Base-by-base conservation (phyloP, 2,797 vertebrate species). In the Tarsius wallacei region DNA sequence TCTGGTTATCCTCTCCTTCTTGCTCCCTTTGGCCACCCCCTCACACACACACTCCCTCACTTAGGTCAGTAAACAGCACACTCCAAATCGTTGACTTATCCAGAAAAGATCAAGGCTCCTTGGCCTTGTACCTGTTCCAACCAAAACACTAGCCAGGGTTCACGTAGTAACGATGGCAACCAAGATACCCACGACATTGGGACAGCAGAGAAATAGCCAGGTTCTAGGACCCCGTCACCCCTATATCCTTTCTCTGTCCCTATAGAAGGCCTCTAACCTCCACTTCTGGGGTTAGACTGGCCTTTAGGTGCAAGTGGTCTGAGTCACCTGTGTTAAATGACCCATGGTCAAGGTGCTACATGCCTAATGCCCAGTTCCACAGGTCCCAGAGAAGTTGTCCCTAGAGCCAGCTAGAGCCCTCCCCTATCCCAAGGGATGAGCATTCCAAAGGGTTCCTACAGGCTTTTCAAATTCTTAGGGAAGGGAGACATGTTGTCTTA, bases 61-160 rank as follows among this genome's bases (percentile, higher is more conserved):
- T 42, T 6, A 63, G 77, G 47, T 74, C 86, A 82, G 61, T 94
- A 63, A 84, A 81, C 21, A 96, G 57, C n/a, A 82, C 47, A 14
- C 9, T 2, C 21, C 33, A 31, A 61, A 91, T 63, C 82, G 13
- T 0, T 63, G 74, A n/a, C 63, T 66, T 83, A 76, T 86, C 63
- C 55, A 81, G 74, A 74, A 59, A 95, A 83, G 42, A 80, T 86
- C 76, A 87, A 82, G 87, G 42, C 55, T 94, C 82, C 86, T 70
- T 61, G 70, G 47, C 49, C 90, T 8, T 16, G 26, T 57, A 63
- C 28, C 77, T 90, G 11, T 76, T 87, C 61, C 68, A 82, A 9
- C 24, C 61, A 68, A 42, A 90, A 85, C 51, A 12, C 70, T 51
- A 81, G 73, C 86, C 84, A 94, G 68, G 47, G 42, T 73, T 81